Percentiles rank a stretch among this genome's conserved stretches.
These are phyloP conservation scores for Hirtodrosophila duncani DNA, from an alignment of 2,888 invertebrate genomes.

Conservation along the genomic window DNA sequence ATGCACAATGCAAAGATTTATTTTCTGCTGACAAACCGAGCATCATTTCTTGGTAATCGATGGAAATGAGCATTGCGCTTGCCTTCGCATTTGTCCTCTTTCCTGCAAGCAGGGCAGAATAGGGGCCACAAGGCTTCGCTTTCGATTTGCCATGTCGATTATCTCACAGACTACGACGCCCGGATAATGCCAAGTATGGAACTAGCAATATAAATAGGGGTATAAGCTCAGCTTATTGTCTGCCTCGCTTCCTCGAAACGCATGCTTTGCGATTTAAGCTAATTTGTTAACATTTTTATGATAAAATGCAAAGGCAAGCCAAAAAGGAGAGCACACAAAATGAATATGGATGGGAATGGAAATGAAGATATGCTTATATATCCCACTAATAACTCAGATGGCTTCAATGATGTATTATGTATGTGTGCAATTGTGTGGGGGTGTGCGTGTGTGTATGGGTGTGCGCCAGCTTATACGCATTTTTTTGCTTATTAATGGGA, in stretches of 20 bases:
- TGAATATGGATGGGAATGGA: slow-evolving; percentile 24
- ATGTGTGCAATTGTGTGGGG: background rate
- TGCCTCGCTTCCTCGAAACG: slow-evolving; percentile 27
- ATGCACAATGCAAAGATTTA: slow-evolving; percentile 71
- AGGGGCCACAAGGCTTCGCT: slow-evolving; percentile 21
- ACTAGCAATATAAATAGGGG: slow-evolving; percentile 41
- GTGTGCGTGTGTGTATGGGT: slow-evolving; percentile 6
- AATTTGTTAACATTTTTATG: slow-evolving; percentile 61
- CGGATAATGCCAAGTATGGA: no score
- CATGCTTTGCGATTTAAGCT: slow-evolving; percentile 39
- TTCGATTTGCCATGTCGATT: slow-evolving; percentile 51
- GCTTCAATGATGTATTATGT: slow-evolving; percentile 8
- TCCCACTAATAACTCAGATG: slow-evolving; percentile 26
- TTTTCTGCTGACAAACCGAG: slow-evolving; percentile 69
- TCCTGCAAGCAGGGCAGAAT: slow-evolving; percentile 2
- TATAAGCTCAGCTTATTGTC: slow-evolving; percentile 34
- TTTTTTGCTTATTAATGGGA: slow-evolving; percentile 44
- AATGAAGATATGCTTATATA: slow-evolving; percentile 22
- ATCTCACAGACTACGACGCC: no score
- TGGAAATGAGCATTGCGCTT: slow-evolving; percentile 46
- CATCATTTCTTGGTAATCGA: slow-evolving; percentile 59
- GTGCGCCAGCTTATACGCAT: slow-evolving; percentile 1
- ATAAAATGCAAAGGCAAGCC: slow-evolving; percentile 9
- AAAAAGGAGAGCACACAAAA: slow-evolving; percentile 20
- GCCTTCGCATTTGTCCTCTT: background rate